phyloP scores from a whole-genome alignment of 2,113 vertebrate species.

The Micromys minutus region DNA sequence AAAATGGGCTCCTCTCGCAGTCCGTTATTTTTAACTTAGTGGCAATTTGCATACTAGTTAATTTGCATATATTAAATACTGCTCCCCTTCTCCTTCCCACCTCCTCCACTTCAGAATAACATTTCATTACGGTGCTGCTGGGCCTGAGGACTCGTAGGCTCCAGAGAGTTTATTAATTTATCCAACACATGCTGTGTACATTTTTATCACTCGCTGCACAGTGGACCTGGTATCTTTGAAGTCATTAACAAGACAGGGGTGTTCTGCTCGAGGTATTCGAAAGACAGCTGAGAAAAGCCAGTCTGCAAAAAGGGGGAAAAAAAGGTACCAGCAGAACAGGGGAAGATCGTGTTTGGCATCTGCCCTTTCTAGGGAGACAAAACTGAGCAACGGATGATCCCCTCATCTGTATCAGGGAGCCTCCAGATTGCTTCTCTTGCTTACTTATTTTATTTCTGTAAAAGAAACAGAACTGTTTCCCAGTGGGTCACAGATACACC shows the following conservation, averaged over 20 bases:
- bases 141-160: slow-evolving; percentile 80
- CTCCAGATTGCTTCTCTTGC: background rate
- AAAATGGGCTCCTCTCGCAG: slow-evolving; percentile 79
- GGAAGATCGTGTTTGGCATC: slow-evolving; percentile 71
- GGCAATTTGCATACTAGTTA: slow-evolving; percentile 86
- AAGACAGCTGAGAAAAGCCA: slow-evolving; percentile 71
- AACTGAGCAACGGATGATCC: slow-evolving; percentile 62
- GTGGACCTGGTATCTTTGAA: slow-evolving; percentile 87
- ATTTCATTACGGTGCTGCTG: slow-evolving; percentile 85
- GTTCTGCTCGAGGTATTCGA: slow-evolving; percentile 81
- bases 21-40: slow-evolving; percentile 86
- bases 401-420: slow-evolving; percentile 47
- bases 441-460: slow-evolving; percentile 43
- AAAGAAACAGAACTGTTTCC: slow-evolving; percentile 27
- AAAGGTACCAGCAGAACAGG: slow-evolving; percentile 29
- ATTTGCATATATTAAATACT: slow-evolving; percentile 89
- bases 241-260: slow-evolving; percentile 82
- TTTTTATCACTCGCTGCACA: slow-evolving; percentile 85
- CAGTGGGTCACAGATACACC: background rate
- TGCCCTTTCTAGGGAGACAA: slow-evolving; percentile 62
- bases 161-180: slow-evolving; percentile 88
- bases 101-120: slow-evolving; percentile 80
- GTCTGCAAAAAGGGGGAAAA: slow-evolving; percentile 1
- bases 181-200: slow-evolving; percentile 84
- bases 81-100: slow-evolving; percentile 76